Conservation (phyloP, 2,888 invertebrate genomes). For the Lochmaea capreae region DNA sequence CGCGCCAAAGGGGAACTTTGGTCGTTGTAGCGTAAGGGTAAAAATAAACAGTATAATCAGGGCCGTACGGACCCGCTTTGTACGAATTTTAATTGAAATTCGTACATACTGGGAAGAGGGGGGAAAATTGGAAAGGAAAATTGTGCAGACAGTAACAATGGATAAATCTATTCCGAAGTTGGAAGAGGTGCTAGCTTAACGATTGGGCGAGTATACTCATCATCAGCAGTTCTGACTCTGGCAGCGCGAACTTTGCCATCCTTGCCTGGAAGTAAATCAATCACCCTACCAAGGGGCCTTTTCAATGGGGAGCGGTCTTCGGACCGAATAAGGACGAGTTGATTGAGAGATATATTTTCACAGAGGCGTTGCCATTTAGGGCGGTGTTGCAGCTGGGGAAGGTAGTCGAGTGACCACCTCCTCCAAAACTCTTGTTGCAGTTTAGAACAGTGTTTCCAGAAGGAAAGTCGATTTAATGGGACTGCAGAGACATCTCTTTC, state of each 20-base stretch:
- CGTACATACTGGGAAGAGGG: too few species aligned
- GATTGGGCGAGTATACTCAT: neutral
- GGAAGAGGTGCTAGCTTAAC: neutral
- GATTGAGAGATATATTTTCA: neutral
- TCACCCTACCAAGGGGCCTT: neutral
- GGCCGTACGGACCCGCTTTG: too few species aligned
- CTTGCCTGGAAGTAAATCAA: neutral
- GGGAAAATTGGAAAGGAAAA: too few species aligned
- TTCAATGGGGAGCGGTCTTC: neutral
- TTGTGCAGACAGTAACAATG: too few species aligned
- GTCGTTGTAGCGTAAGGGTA: too few species aligned
- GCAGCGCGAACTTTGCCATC: neutral
- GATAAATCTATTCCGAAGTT: neutral
- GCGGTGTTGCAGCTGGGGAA: neutral
- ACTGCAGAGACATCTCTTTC: too few species aligned
- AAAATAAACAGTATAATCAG: too few species aligned
- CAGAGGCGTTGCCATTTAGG: neutral
- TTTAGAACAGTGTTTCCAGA: neutral
- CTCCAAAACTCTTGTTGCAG: neutral
- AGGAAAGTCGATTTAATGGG: neutral
- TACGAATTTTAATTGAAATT: too few species aligned
- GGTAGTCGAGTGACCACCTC: too few species aligned
- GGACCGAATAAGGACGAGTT: neutral
- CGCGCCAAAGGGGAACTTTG: too few species aligned
- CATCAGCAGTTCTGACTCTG: neutral